These are phyloP conservation scores for Gambusia holbrooki DNA, from an alignment of 2,113 vertebrate species.

Conservation along the genomic window DNA sequence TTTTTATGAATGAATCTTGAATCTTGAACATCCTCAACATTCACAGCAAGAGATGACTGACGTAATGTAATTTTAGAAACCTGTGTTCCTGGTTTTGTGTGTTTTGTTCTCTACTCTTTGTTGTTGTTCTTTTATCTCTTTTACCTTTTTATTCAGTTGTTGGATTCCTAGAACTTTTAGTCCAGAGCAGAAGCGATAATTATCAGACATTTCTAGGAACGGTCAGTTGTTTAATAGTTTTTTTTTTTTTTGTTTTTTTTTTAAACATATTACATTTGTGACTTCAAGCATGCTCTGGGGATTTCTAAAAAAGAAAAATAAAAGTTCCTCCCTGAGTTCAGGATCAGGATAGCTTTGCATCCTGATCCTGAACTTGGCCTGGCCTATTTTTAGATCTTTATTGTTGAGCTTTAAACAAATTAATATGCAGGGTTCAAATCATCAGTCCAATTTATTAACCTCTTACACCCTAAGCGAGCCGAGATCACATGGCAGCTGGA, in stretches of 20 bases:
- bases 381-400: constrained; percentile 13
- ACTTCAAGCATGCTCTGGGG: too few species aligned
- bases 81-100: too few species aligned
- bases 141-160: not conserved
- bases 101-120: not conserved
- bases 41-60: too few species aligned
- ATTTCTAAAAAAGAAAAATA: not conserved
- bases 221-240: not conserved
- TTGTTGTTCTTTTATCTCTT: too few species aligned
- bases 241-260: not conserved
- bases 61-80: too few species aligned
- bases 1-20: too few species aligned
- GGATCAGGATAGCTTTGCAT: too few species aligned
- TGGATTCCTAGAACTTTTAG: not conserved
- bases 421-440: not conserved
- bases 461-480: too few species aligned
- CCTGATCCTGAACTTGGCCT: too few species aligned
- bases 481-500: too few species aligned
- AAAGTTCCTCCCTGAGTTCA: not conserved
- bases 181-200: not conserved
- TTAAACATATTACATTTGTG: not conserved
- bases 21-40: too few species aligned
- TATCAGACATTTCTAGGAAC: not conserved
- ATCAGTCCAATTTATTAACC: too few species aligned
- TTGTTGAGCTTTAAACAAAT: constrained; percentile 42